A percentile compares a stretch with the other conserved stretches of the same genome.
Evolutionary conservation across 2,888 invertebrate genomes (phyloP).

Genomic region (Blastobasis lacticolella): DNA sequence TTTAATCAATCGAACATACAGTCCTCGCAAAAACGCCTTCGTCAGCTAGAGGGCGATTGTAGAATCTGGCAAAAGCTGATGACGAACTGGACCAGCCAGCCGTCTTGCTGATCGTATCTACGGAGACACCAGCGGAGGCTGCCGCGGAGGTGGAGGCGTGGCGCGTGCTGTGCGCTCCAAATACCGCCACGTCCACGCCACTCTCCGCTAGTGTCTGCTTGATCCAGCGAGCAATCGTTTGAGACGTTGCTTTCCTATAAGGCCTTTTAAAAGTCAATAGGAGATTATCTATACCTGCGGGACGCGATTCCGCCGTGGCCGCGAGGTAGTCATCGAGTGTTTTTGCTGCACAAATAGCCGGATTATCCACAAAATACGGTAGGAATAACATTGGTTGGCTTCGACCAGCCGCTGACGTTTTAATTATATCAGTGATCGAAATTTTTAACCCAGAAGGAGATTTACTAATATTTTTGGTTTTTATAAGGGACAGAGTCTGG

Average conservation of each 20-base stretch:
- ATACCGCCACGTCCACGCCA: constrained; percentile 7
- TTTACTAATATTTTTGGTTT: too few relatives aligned
- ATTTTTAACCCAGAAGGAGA: too few relatives aligned
- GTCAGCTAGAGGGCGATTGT: too few relatives aligned
- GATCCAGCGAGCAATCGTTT: constrained; percentile 10
- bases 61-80: too few relatives aligned
- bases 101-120: constrained; percentile 1
- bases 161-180: constrained; percentile 11
- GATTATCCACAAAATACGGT: constrained; percentile 1
- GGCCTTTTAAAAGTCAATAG: constrained; percentile 3
- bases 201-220: constrained; percentile 5
- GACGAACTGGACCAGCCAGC: neutral
- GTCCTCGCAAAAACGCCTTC: too few relatives aligned
- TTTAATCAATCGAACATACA: too few relatives aligned
- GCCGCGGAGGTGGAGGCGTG: constrained; percentile 12
- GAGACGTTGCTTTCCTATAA: neutral
- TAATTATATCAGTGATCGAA: too few relatives aligned
- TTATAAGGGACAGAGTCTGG: too few relatives aligned
- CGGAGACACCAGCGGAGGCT: constrained; percentile 3
- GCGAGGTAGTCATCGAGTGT: neutral
- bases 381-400: neutral
- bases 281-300: neutral
- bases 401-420: too few relatives aligned
- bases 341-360: constrained; percentile 5
- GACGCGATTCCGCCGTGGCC: neutral